Evolutionary conservation across 2,113 vertebrate genomes (phyloP).

Genomic region (Eurypyga helias): DNA sequence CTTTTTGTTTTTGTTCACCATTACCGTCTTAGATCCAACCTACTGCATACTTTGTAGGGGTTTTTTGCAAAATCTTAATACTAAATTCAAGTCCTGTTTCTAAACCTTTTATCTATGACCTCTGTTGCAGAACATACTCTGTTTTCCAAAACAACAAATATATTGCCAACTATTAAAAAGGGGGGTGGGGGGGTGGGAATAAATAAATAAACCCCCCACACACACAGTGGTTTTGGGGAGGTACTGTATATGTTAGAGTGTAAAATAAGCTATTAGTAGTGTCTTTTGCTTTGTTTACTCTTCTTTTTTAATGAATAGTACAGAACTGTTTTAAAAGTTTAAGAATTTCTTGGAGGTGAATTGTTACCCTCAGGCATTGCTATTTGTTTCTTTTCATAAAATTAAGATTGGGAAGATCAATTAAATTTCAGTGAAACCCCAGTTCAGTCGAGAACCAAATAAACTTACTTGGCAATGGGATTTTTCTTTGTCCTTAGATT

Average conservation of each 20-base stretch:
- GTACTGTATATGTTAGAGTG: not conserved
- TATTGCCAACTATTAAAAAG: not conserved
- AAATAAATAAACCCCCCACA: accelerated
- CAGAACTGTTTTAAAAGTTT: not conserved
- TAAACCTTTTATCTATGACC: not conserved
- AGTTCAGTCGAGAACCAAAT: not conserved
- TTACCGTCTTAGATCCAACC: not conserved
- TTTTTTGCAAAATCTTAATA: not conserved
- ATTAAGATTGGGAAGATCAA: not conserved
- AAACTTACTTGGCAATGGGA: not conserved
- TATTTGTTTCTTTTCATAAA: not conserved
- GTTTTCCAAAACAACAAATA: not conserved
- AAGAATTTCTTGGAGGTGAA: not conserved
- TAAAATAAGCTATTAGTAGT: not conserved
- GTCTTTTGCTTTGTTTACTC: not conserved
- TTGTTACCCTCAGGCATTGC: not conserved
- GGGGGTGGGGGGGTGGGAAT: no score
- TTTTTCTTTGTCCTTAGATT: not conserved
- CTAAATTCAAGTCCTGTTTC: not conserved
- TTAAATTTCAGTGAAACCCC: not conserved
- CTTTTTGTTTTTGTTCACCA: not conserved
- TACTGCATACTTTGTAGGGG: not conserved
- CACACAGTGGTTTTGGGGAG: accelerated
- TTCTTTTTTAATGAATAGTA: not conserved
- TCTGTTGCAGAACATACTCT: not conserved